Evolutionary conservation across 2,797 vertebrate genomes (phyloP), one percentile per base, ranked within the genome.

Genomic region (Leptoclinus maculatus): DNA sequence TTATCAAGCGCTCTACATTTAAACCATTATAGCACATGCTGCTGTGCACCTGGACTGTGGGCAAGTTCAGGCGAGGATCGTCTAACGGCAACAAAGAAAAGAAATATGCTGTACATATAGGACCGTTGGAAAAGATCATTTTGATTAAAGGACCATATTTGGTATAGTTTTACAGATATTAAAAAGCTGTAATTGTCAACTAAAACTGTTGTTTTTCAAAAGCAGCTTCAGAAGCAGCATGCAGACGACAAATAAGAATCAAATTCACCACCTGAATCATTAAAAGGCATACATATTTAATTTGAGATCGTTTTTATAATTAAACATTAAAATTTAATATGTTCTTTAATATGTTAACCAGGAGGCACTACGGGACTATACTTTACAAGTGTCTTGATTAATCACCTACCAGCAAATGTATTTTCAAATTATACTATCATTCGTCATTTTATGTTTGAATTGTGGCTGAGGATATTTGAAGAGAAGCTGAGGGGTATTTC

Each of bases 261-360:
- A 62, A 80, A 90, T 87, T 78, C 82, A 74, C 60, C 74, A 85
- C 86, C 88, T 89, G 85, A 83, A 85, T 92, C 89, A 92, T 93
- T 88, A 87, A 71, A 82, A 59, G 69, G 87, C 77, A 87, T 95
- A 57, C 89, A 95, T 94, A 92, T 91, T 95, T 93, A 53, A 95
- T 93, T 84, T 80, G 74, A 87, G 84, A 80, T 92, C 82, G 53
- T 85, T 84, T 90, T 88, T 87, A 86, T 95, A 95, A 95, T 95
- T 94, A 94, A 91, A 92, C 90, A 94, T 94, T 89, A 95, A 95
- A 94, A 56, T 88, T 93, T 91, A 87, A 95, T 93, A 79, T 66
- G 38, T 91, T 89, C 80, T 85, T 91, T 92, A 93, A 94, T 91
- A 91, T 88, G 87, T 92, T 93, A 91, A 91, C 89, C 91, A 91